Conservation (phyloP, 2,113 vertebrate species). For the Setophaga coronata region DNA sequence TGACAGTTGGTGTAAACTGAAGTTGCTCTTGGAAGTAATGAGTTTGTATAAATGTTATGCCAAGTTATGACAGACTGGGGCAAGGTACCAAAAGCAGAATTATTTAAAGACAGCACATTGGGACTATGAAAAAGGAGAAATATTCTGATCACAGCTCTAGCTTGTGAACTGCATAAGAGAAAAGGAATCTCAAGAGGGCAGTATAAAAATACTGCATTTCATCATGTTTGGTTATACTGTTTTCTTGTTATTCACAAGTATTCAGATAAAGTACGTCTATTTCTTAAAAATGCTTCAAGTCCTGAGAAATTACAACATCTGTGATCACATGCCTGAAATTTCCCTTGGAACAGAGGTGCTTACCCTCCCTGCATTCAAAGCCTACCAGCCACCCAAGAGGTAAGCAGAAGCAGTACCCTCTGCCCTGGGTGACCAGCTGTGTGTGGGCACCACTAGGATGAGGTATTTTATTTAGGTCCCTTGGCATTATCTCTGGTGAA, state of each 20-base stretch:
- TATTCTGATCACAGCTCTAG: background rate
- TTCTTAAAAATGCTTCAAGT: background rate
- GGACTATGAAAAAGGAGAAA: background rate
- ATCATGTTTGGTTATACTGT: background rate
- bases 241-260: background rate
- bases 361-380: background rate
- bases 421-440: background rate
- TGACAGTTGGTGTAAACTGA: background rate
- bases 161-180: background rate
- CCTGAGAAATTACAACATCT: background rate
- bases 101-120: background rate
- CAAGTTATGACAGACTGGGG: background rate
- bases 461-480: background rate
- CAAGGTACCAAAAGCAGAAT: conserved; percentile 5
- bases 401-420: background rate
- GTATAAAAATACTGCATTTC: background rate
- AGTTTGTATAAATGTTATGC: background rate
- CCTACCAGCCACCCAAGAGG: background rate
- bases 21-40: background rate
- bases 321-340: background rate
- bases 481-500: background rate
- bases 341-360: background rate
- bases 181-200: background rate
- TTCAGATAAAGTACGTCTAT: background rate
- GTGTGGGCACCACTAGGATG: background rate